These are phyloP conservation scores for Zeugodacus cucurbitae DNA, from an alignment of 1,140 invertebrate species.

Conservation along the genomic window DNA sequence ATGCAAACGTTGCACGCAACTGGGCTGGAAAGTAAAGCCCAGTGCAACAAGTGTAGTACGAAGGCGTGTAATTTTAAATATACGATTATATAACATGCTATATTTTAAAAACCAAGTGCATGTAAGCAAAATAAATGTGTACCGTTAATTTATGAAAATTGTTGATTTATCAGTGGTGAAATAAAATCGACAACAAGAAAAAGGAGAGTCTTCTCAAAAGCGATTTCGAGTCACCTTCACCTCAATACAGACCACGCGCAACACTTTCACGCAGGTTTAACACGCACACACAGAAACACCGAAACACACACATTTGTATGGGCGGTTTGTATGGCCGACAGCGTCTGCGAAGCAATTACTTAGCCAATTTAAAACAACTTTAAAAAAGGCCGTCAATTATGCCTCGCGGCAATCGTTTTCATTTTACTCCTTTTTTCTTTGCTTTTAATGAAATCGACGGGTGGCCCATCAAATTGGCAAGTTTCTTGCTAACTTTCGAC, in stretches of 20 bases:
- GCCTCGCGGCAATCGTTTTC: not conserved
- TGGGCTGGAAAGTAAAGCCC: not conserved
- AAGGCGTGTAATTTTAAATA: not conserved
- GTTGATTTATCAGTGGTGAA: not conserved
- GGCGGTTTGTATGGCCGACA: not conserved
- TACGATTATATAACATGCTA: not conserved
- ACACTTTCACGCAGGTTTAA: not conserved
- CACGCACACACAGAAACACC: not conserved
- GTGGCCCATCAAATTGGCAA: conserved; percentile 13
- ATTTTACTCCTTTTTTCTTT: not conserved
- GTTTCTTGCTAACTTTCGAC: conserved; percentile 2
- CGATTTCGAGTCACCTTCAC: not conserved
- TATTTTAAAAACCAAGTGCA: not conserved
- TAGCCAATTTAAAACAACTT: conserved; percentile 33
- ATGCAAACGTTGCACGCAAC: not conserved
- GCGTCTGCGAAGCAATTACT: conserved; percentile 32
- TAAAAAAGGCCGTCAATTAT: conserved; percentile 21
- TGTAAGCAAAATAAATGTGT: not conserved
- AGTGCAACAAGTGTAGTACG: not conserved
- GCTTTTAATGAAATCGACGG: conserved; percentile 13
- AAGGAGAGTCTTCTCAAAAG: not conserved
- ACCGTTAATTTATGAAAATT: not conserved
- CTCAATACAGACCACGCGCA: not conserved
- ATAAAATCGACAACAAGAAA: not conserved
- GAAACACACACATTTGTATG: not conserved